Evolutionary conservation across 1,140 invertebrate species (phyloP), one percentile per base, ranked within the genome.

Genomic region (Plodia interpunctella): DNA sequence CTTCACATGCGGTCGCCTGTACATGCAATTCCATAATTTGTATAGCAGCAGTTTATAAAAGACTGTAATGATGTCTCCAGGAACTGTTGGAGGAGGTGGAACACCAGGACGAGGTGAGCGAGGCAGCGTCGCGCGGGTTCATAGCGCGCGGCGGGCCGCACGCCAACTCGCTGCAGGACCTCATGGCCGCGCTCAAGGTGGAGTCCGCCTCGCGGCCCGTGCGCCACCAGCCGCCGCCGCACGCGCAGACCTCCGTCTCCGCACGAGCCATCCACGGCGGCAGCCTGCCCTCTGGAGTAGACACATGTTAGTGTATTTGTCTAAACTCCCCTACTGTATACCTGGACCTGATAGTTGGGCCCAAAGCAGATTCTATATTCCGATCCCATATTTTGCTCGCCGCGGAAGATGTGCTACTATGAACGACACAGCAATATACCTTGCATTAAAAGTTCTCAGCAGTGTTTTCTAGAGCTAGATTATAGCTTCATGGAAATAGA

Each of bases 271-370:
- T 74, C 1, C 87, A 90, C 64, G 89, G 89, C 61, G 88, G 89
- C 68, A 89, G 87, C 49, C 74, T 90, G 67, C 89, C 89, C 21
- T 88, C 85, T 65, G 87, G 87, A 62, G 89, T 90, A 30, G 88
- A 90, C 65, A 90, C 85, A 15, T 90, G 88, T 88, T 56, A 62
- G 70, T 67, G 57, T 15, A 3, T 0, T 17, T 44, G 13, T 38
- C 28, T 11, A 9, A 35, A 9, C 84, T 80, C 72, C 81, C 79
- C 57, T 69, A 71, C 74, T 79, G 79, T 88, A 60, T 84, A 89
- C n/a, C n/a, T n/a, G 74, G 84, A 90, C 75, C 73, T 88, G 54
- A 83, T 87, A 54, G 87, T 78, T 11, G 83, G 83, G 19, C 76
- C 82, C 70, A 78, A 83, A 18, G 80, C 79, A n/a, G 80, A 87